A percentile compares a stretch with the other conserved stretches of the same genome.
phyloP scores from a whole-genome alignment of 2,797 vertebrate species.

The Micropoecilia bifurca region DNA sequence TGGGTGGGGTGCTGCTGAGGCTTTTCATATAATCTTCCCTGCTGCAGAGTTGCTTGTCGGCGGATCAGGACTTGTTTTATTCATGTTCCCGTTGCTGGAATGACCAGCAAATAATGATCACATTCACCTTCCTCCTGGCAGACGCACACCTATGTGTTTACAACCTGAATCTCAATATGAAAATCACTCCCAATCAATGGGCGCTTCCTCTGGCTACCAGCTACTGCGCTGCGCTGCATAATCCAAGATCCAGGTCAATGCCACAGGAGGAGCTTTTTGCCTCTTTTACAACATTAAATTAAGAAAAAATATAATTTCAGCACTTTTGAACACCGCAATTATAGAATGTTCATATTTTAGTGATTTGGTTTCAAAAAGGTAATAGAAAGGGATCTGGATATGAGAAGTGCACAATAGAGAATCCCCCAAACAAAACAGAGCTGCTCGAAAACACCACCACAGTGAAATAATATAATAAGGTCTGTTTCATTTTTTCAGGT shows the following conservation, averaged over 20 bases:
- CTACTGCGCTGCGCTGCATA: constrained; percentile 53
- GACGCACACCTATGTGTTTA: constrained; percentile 67
- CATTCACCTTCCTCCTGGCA: constrained; percentile 82
- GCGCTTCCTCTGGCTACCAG: constrained; percentile 64
- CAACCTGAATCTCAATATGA: constrained; percentile 77
- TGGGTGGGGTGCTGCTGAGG: constrained; percentile 38
- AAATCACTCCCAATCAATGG: constrained; percentile 71
- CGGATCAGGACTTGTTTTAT: constrained; percentile 74
- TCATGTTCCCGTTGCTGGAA: constrained; percentile 62
- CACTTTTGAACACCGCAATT: constrained; percentile 30
- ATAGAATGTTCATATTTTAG: constrained; percentile 55
- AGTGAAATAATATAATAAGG: constrained; percentile 81
- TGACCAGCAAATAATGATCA: constrained; percentile 76
- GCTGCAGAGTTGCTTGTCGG: constrained; percentile 53
- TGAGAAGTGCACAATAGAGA: constrained; percentile 69
- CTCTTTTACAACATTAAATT: constrained; percentile 48
- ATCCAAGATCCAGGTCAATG: constrained; percentile 47
- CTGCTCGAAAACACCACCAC: constrained; percentile 74
- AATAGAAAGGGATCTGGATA: constrained; percentile 70
- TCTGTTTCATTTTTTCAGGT: constrained; percentile 75
- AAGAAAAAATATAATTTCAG: constrained; percentile 10
- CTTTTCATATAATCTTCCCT: constrained; percentile 69
- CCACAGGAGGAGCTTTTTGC: constrained; percentile 28
- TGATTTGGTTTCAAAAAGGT: constrained; percentile 65
- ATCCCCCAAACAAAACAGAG: constrained; percentile 75